phyloP scores from a whole-genome alignment of 2,797 vertebrate genomes.

The Eurystomus glaucurus region DNA sequence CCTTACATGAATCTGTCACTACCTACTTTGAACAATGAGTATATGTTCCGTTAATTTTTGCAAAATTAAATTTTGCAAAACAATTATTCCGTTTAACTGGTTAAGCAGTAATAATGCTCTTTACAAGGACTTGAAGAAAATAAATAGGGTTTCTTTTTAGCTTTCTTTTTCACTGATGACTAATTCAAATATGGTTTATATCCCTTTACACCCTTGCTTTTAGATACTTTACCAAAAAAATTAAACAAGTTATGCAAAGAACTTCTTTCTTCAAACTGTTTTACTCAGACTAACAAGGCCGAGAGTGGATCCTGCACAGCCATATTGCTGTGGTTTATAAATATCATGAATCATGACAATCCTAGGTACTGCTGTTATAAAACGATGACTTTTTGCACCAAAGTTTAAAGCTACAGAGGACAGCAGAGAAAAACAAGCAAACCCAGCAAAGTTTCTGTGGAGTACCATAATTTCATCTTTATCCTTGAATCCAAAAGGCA shows the following conservation, averaged over 20 bases:
- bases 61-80: neutral
- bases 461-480: neutral
- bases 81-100: neutral
- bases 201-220: neutral
- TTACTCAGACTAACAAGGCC: neutral
- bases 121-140: neutral
- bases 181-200: neutral
- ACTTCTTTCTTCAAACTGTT: neutral
- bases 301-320: neutral
- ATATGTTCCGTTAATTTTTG: neutral
- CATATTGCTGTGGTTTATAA: neutral
- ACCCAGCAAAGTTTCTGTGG: neutral
- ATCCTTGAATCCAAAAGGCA: neutral
- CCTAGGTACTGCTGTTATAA: neutral
- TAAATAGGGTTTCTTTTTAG: neutral
- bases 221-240: neutral
- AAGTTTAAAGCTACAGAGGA: neutral
- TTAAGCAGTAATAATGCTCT: neutral
- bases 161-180: neutral
- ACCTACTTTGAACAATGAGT: neutral
- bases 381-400: neutral
- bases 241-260: neutral
- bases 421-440: neutral
- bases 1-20: neutral
- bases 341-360: neutral